These are phyloP conservation scores for Drosophila pandora DNA, from an alignment of 1,140 invertebrate species.

Conservation along the genomic window DNA sequence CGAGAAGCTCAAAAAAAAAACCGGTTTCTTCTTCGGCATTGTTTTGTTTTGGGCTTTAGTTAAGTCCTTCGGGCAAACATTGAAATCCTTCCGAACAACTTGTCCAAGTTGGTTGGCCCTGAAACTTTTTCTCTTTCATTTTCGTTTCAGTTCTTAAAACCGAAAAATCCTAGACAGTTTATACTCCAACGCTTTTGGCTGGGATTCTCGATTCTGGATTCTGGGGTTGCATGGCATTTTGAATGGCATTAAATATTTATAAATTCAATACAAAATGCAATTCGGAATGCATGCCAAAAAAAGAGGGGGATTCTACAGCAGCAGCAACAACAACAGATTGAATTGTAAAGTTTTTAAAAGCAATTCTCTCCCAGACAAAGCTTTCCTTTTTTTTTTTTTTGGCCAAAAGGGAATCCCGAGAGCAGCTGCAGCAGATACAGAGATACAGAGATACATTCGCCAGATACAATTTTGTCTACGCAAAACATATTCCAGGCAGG, in stretches of 20 bases:
- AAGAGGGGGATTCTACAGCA: slow-evolving; percentile 3
- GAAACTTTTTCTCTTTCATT: slow-evolving; percentile 12
- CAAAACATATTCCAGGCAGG: slow-evolving; percentile 46
- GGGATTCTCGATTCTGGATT: slow-evolving; percentile 21
- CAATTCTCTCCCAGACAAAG: slow-evolving; percentile 66
- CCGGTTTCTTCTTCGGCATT: slow-evolving; percentile 39
- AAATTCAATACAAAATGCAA: slow-evolving; percentile 83
- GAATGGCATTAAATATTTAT: slow-evolving; percentile 83
- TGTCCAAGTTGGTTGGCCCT: slow-evolving; percentile 28
- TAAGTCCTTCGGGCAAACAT: slow-evolving; percentile 63
- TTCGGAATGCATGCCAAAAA: slow-evolving; percentile 78
- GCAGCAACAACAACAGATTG: slow-evolving; percentile 51
- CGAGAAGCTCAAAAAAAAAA: slow-evolving; percentile 31
- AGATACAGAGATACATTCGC: slow-evolving; percentile 35
- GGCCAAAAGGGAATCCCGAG: slow-evolving; percentile 21
- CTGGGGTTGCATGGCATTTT: slow-evolving; percentile 78
- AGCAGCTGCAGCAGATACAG: slow-evolving; percentile 36
- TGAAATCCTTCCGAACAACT: slow-evolving; percentile 30
- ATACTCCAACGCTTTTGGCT: slow-evolving; percentile 49
- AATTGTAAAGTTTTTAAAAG: slow-evolving; percentile 80
- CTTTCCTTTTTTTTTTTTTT: slow-evolving; percentile 10
- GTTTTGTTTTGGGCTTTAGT: slow-evolving; percentile 25
- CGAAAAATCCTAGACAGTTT: slow-evolving; percentile 58
- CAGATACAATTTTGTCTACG: slow-evolving; percentile 43
- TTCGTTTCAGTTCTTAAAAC: slow-evolving; percentile 25